Conservation (phyloP, 2,888 invertebrate genomes). For the Eumerus sabulonum region DNA sequence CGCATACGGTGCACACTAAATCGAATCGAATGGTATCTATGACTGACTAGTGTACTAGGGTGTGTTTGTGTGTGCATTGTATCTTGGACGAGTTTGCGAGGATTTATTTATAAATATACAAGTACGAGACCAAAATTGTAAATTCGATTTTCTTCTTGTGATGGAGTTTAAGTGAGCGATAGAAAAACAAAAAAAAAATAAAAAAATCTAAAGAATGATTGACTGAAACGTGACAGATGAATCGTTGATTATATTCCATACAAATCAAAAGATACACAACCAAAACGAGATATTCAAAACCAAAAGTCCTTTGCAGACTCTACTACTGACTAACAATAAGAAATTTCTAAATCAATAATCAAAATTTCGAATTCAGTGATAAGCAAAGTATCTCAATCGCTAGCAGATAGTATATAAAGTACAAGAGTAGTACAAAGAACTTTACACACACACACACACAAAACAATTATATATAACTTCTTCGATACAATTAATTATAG, state of each 20-base stretch:
- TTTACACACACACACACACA: conserved; percentile 64
- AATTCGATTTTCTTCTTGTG: neutral
- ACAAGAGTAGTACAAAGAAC: conserved; percentile 39
- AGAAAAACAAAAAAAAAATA: conserved; percentile 15
- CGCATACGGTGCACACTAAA: conserved; percentile 35
- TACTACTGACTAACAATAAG: conserved; percentile 49
- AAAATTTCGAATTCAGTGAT: conserved; percentile 45
- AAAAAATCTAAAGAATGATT: conserved; percentile 26
- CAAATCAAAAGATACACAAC: too few species aligned
- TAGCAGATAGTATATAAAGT: too few species aligned
- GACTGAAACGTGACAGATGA: conserved; percentile 40
- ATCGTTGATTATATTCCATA: conserved; percentile 38
- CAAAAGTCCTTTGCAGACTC: conserved; percentile 32
- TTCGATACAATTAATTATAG: conserved; percentile 9
- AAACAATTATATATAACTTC: conserved; percentile 25
- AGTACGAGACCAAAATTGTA: too few species aligned
- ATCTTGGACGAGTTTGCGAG: conserved; percentile 30
- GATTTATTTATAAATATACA: too few species aligned
- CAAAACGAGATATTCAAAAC: conserved; percentile 23
- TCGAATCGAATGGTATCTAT: conserved; percentile 5
- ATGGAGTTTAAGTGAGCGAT: conserved; percentile 6
- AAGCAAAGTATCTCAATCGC: conserved; percentile 47
- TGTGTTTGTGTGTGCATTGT: conserved; percentile 23
- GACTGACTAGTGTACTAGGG: conserved; percentile 24
- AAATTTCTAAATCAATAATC: conserved; percentile 34